Percentiles rank a stretch among this genome's conserved stretches.
Evolutionary conservation across 2,113 vertebrate species (phyloP).

Genomic region (Osmerus mordax): DNA sequence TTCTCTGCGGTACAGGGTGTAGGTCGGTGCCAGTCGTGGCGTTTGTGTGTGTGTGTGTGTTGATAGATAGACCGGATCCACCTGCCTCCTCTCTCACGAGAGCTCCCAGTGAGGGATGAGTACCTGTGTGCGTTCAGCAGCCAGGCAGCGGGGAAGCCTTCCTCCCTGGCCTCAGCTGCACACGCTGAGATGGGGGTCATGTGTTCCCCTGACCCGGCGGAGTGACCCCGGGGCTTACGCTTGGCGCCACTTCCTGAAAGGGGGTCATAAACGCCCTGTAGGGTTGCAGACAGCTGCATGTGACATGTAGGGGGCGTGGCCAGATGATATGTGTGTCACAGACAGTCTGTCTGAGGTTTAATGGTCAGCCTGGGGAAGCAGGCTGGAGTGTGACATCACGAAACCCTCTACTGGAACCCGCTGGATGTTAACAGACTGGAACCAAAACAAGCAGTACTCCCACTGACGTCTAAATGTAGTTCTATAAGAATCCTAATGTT

Average conservation of each 20-base stretch:
- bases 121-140: not conserved
- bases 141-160: no score
- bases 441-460: no score
- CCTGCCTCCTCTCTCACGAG: not conserved
- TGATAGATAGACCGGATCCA: constrained; percentile 8
- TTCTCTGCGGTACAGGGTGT: no score
- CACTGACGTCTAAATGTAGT: no score
- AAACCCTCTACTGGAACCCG: not conserved
- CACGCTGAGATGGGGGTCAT: not conserved
- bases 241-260: not conserved
- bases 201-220: not conserved
- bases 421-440: no score
- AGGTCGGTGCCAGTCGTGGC: no score
- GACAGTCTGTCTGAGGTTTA: not conserved
- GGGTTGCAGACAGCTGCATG: not conserved
- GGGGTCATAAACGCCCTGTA: not conserved
- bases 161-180: constrained; percentile 2
- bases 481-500: not conserved
- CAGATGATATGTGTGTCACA: constrained; percentile 1
- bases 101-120: no score
- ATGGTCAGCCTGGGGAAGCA: not conserved
- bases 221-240: not conserved
- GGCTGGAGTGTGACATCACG: not conserved
- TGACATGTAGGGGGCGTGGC: not conserved
- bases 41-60: not conserved